Evolutionary conservation across 2,113 vertebrate species (phyloP), one percentile per base, ranked within the genome.

Genomic region (Lepisosteus osseus): DNA sequence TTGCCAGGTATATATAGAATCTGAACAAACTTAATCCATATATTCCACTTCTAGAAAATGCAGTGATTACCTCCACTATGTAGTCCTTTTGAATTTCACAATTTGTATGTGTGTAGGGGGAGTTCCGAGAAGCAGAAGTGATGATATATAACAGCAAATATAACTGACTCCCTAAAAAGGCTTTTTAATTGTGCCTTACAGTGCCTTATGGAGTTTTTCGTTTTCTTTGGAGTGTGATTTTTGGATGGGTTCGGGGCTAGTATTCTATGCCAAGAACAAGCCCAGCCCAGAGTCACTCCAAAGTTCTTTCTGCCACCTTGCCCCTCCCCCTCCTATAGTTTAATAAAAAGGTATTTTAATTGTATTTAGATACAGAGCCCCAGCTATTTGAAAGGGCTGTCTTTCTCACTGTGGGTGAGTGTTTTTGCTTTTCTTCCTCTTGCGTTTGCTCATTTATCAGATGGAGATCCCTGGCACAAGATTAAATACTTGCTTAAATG

Each of bases 391-490:
- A 15, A 76, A 72, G 61, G 17, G 57, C 56, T 59, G 7, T 13
- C 56, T 59, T n/a, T 13, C 12, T 1, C 54, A 7, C 54, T 54
- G 6, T 62, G 6, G 12, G n/a, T 2, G 15, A 29, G 8, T 64
- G 15, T 29, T 3, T 64, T 17, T 29, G 13, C 9, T 40, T 29
- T 40, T 64, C 62, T 64, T 7, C 3, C 40, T 40, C 40, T 29
- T 15, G 11, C 70, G 4, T 45, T 3, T n/a, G 12, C 61, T 80
- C 15, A 70, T 75, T 76, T 65, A 9, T 71, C 65, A 70, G 54
- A 47, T 0, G 0, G 44, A 64, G 45, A 42, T 59, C 62, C 14
- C 12, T 54, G 51, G 64, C 15, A 62, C 61, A 70, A 55, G 73
- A 51, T 9, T 6, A 51, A 51, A 51, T 51, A 6, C 47, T 51